Base-by-base conservation (phyloP, 2,797 vertebrate genomes). In the Apogon hyalosoma region DNA sequence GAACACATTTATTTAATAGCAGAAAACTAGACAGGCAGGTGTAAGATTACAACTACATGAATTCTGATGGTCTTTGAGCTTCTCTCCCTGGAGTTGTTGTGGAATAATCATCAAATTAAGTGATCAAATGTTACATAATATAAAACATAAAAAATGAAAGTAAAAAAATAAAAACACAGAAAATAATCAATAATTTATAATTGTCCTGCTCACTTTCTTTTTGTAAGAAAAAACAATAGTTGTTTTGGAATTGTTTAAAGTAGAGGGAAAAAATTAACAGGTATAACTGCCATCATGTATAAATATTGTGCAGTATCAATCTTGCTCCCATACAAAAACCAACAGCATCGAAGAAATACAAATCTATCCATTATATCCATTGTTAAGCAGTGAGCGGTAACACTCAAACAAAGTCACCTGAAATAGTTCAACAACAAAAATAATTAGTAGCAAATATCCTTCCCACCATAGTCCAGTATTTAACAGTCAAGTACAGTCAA, bases 401-500 rank as follows among this genome's bases (percentile, higher is more conserved):
- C 47, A 65, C 55, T 71, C 19, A 42, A 82, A 5, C n/a, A 77
- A 24, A 78, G 19, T 73, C 24, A 82, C 60, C 42, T 48, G 10
- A 62, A 72, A 69, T 11, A 76, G 14, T 63, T 55, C 43, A 49
- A 75, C 45, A 18, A 69, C 7, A 54, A 64, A 24, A 81, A 43
- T 12, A 73, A 73, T 24, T 54, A 47, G 11, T 50, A 72, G 31
- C 57, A 79, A 66, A 68, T 12, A 16, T 38, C 14, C 14, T 62
- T 55, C 40, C 18, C 39, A 53, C 9, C 11, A 7, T 31, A 24
- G 28, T 53, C 42, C 47, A 71, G 56, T 69, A 51, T 77, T 84
- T 78, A 88, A 86, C 80, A 88, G 79, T 83, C 64, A 73, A 48
- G 13, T 75, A 85, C 48, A 80, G 79, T 73, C 58, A 82, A 63